Percentiles rank a stretch among this genome's conserved stretches.
Evolutionary conservation across 2,888 invertebrate genomes (phyloP).

Genomic region (Caenorhabditis uteleia): DNA sequence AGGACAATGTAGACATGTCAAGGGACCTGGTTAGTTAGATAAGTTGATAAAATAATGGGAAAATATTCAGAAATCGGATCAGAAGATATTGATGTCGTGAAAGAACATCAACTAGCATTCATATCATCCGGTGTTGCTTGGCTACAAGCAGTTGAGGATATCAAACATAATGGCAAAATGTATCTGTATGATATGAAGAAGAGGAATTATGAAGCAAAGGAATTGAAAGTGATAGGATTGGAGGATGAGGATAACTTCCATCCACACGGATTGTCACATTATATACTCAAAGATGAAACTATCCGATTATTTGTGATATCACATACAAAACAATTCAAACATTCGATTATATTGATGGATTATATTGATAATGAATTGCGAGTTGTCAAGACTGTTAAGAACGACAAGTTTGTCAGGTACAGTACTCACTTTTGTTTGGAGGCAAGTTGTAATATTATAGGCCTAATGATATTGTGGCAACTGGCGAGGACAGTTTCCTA

Average conservation of each 20-base stretch:
- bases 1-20: slow-evolving; percentile 38
- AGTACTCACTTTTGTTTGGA: background rate
- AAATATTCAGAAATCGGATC: slow-evolving; percentile 43
- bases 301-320: slow-evolving; percentile 45
- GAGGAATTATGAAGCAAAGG: slow-evolving; percentile 11
- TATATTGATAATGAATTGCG: slow-evolving; percentile 35
- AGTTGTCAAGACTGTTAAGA: slow-evolving; percentile 39
- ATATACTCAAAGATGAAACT: slow-evolving; percentile 29
- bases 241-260: slow-evolving; percentile 39
- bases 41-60: background rate
- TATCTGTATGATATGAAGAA: slow-evolving; percentile 48
- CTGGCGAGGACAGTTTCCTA: slow-evolving; percentile 42
- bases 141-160: slow-evolving; percentile 12
- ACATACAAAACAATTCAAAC: slow-evolving; percentile 42
- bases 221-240: slow-evolving; percentile 11
- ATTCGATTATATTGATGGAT: slow-evolving; percentile 45
- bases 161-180: slow-evolving; percentile 40
- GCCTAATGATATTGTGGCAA: slow-evolving; percentile 49
- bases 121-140: slow-evolving; percentile 53
- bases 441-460: slow-evolving; percentile 8
- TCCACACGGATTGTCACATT: slow-evolving; percentile 52
- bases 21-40: slow-evolving; percentile 29
- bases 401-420: slow-evolving; percentile 31
- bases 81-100: slow-evolving; percentile 50
- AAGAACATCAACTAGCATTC: slow-evolving; percentile 38